Base-by-base conservation (phyloP, 2,797 vertebrate species). In the Acanthornis magna region DNA sequence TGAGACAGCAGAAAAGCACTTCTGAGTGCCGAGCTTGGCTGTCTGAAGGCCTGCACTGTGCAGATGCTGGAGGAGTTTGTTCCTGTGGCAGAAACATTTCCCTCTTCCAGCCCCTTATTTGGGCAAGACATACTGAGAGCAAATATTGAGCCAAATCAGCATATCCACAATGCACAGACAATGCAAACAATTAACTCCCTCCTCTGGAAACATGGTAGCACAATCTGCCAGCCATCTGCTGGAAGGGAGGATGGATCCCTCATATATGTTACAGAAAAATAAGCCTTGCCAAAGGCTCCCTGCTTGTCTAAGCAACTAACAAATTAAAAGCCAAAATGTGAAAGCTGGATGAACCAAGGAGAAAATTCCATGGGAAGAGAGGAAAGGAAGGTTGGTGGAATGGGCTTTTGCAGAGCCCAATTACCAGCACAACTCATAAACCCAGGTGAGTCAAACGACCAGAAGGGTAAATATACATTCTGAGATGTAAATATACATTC, bases 181-280 rank as follows among this genome's bases (percentile, higher is more conserved):
- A 68, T 17, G 54, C 62, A 88, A 92, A 89, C 51, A 83, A 87
- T 47, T 42, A 47, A 71, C 67, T 67, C 27, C 11, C 16, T 81
- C 38, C 29, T 58, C 13, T 58, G 62, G 79, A 86, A 76, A 51
- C 21, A 81, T 0, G 14, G 20, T 85, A 91, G 81, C 73, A 75
- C 66, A 84, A 61, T 80, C 85, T 91, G 91, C 36, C 68, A 75
- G 82, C 82, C 78, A 95, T 88, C 87, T 93, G 93, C 75, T 74
- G 7, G 3, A 36, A 42, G 47, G 32, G 72, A 53, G 73, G 72
- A 88, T 13, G 32, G 58, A 48, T 17, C 51, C 34, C 62, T 80
- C 88, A 11, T 34, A 11, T 11, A 21, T 4, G 19, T 13, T 40
- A 58, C 65, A 71, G 40, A 60, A 47, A 11, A 16, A 57, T 0